Percentiles rank a stretch among this genome's conserved stretches.
Evolutionary conservation across 92 coral and sea anemone species (phyloP).

Genomic region (Micromussa lordhowensis): DNA sequence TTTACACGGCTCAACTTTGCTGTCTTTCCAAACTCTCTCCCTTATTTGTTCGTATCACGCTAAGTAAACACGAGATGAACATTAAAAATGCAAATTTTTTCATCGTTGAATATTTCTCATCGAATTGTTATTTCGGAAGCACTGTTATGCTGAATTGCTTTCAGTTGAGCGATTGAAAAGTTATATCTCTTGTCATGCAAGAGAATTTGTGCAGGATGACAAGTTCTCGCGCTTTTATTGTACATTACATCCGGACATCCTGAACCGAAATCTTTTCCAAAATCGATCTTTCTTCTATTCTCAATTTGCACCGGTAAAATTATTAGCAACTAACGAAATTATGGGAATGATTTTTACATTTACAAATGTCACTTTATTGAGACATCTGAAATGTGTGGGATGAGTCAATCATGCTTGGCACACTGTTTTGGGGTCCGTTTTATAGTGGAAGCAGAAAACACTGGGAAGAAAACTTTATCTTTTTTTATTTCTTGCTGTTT

Average conservation of each 20-base stretch:
- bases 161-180: not conserved
- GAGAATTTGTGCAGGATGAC: not conserved
- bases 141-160: not conserved
- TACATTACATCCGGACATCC: not conserved
- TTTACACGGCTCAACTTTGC: not conserved
- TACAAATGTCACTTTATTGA: not conserved
- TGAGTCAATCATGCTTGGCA: not conserved
- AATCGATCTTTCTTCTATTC: too few species aligned
- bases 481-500: not conserved
- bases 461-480: not conserved
- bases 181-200: not conserved
- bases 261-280: not conserved
- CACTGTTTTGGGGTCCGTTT: not conserved
- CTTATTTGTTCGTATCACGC: not conserved
- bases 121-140: not conserved
- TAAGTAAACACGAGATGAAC: conserved; percentile 11
- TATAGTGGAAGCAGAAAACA: not conserved
- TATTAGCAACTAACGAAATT: not conserved
- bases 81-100: conserved; percentile 38
- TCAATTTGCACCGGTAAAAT: not conserved
- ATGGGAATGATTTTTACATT: not conserved
- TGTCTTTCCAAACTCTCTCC: not conserved
- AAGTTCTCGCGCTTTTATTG: not conserved
- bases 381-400: not conserved
- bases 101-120: not conserved